A percentile compares a stretch with the other conserved stretches of the same genome.
These are phyloP conservation scores for Ips nitidus DNA, from an alignment of 1,140 invertebrate genomes.

Conservation along the genomic window DNA sequence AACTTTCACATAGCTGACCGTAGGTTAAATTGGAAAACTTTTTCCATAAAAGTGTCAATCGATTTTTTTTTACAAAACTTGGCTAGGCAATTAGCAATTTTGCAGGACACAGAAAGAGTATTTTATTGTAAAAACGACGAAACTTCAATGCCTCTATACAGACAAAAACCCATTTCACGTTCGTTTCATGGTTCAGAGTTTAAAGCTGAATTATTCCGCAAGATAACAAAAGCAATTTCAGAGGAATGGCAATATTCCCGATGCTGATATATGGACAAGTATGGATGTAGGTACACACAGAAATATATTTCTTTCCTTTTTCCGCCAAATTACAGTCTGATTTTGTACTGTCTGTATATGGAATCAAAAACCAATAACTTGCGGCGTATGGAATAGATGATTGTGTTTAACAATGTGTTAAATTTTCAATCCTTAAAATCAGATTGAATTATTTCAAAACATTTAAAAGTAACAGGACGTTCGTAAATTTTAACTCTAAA, in stretches of 20 bases:
- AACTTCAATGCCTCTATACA: not conserved
- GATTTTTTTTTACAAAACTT: slow-evolving; percentile 10
- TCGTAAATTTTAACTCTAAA: slow-evolving; percentile 27
- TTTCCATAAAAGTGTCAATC: slow-evolving; percentile 37
- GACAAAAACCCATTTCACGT: slow-evolving; percentile 9
- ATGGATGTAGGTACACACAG: slow-evolving; percentile 9
- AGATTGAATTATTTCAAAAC: slow-evolving; percentile 17
- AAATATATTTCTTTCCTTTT: slow-evolving; percentile 11
- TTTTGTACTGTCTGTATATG: no score
- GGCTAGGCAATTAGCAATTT: slow-evolving; percentile 8
- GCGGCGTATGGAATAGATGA: no score
- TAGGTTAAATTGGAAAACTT: slow-evolving; percentile 36
- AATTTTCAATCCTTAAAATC: not conserved
- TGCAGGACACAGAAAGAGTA: not conserved
- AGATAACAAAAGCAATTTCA: slow-evolving; percentile 20
- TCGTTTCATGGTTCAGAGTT: not conserved
- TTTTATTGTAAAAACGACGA: not conserved
- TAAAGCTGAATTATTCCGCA: slow-evolving; percentile 17
- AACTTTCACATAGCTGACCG: slow-evolving; percentile 34
- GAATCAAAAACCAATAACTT: no score
- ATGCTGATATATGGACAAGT: slow-evolving; percentile 12
- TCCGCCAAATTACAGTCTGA: slow-evolving; percentile 5
- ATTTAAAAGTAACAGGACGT: slow-evolving; percentile 31
- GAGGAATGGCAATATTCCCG: slow-evolving; percentile 9
- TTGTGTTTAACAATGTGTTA: no score